Evolutionary conservation across 2,113 vertebrate genomes (phyloP), one percentile per base, ranked within the genome.

Genomic region (Salvator merianae): DNA sequence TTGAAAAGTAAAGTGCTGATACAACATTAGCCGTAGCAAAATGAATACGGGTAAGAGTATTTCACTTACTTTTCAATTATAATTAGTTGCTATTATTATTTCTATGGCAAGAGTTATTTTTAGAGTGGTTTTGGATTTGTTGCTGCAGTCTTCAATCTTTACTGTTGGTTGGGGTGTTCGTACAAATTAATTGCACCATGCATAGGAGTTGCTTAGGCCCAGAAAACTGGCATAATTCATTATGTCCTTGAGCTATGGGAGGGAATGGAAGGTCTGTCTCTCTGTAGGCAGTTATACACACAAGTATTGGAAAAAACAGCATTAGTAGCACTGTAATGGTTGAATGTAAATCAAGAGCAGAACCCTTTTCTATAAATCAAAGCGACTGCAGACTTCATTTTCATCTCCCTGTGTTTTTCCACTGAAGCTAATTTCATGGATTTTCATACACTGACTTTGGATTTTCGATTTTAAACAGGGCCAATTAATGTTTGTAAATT

Each of bases 21-120:
- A 90, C 82, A 88, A 88, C 43, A 91, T 93, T 94, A 94, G 90
- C 88, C 86, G 91, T 63, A 90, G 77, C 70, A 89, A 87, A 77
- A 84, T 75, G 73, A 83, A 85, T 75, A 84, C 24, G 7, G n/a
- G 59, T 24, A 77, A 82, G 2, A 78, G n/a, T 81, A 90, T 91
- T 94, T 93, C 94, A 93, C 92, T 88, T 93, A 82, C 20, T 86
- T 93, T 95, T 93, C 89, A 93, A 88, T 89, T 94, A 87, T n/a
- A 91, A 59, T 94, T 92, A 73, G 75, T 83, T 91, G 81, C 62
- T 88, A 89, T 89, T 94, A 84, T 93, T 94, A 86, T 84, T 93
- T 96, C 93, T 93, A 93, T 83, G 40, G 77, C 59, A 91, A 91
- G 87, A 88, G 66, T 91, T 93, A 47, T 93, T 93, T 95, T 95